These are phyloP conservation scores for Berghia stephanieae DNA, from an alignment of 1,140 invertebrate species.

Conservation along the genomic window DNA sequence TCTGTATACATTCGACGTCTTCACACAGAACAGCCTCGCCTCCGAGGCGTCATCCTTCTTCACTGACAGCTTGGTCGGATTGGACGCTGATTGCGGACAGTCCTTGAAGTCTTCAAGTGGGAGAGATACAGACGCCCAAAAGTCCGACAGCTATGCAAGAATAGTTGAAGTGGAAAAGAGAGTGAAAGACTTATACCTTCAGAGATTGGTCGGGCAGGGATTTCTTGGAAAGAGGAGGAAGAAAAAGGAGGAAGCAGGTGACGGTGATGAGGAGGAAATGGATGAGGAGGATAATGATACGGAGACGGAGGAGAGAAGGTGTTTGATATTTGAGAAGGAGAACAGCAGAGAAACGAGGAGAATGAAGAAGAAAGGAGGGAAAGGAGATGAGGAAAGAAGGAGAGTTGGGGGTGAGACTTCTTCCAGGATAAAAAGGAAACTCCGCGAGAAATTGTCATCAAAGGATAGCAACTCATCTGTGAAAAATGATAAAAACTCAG, in stretches of 20 bases:
- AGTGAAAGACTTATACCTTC: slow-evolving; percentile 36
- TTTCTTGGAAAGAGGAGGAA: not conserved
- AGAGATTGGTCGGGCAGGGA: slow-evolving; percentile 16
- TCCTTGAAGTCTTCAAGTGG: slow-evolving; percentile 9
- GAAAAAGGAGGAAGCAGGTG: slow-evolving; percentile 1
- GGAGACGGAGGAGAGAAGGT: slow-evolving; percentile 5
- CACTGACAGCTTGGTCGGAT: slow-evolving; percentile 10
- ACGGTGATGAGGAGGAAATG: not conserved
- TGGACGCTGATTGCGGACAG: not conserved
- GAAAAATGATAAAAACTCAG: not conserved
- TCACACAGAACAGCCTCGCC: slow-evolving; percentile 46
- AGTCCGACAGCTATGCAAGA: slow-evolving; percentile 27
- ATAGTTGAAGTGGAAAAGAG: slow-evolving; percentile 39
- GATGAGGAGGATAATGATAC: not conserved
- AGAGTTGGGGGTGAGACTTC: no score
- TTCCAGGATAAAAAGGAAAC: no score
- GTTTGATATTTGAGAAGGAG: not conserved
- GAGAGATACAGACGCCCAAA: not conserved
- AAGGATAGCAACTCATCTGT: not conserved
- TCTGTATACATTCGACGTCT: slow-evolving; percentile 67
- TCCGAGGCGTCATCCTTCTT: slow-evolving; percentile 55
- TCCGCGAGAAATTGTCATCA: no score
- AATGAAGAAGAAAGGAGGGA: not conserved
- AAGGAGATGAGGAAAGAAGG: not conserved
- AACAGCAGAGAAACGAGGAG: not conserved